Conservation (phyloP, 2,888 invertebrate genomes). For the Drosophila paramelanica region DNA sequence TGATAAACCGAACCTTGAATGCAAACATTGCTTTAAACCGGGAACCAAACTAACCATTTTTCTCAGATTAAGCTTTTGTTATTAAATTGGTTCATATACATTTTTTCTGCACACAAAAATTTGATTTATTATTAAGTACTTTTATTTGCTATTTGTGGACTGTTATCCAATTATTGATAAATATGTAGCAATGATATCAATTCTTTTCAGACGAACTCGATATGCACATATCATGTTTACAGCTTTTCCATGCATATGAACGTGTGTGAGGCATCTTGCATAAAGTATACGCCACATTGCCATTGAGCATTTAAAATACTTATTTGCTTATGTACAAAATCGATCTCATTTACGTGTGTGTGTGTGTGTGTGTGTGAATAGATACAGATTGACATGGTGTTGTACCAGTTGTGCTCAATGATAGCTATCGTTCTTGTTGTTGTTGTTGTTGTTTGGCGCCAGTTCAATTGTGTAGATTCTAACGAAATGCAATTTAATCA, state of each 20-base stretch:
- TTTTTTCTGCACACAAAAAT: no score
- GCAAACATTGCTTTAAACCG: no score
- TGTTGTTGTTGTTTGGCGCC: constrained; percentile 5
- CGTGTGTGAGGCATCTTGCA: background rate
- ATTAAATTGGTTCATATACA: no score
- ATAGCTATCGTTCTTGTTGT: background rate
- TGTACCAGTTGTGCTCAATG: background rate
- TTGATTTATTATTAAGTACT: background rate
- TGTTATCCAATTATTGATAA: background rate
- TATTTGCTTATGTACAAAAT: background rate
- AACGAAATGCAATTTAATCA: constrained; percentile 46
- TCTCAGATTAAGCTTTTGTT: no score
- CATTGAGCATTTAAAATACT: constrained; percentile 1
- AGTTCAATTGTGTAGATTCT: constrained; percentile 18
- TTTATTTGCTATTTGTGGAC: no score
- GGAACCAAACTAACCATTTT: no score
- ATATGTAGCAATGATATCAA: background rate
- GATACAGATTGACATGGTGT: constrained; percentile 6
- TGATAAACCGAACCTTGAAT: no score
- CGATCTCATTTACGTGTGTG: background rate
- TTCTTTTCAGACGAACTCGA: no score
- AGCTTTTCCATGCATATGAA: no score
- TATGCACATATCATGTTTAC: no score
- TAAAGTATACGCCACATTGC: constrained; percentile 13
- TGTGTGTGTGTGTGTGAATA: constrained; percentile 1